Base-by-base conservation (phyloP, 2,888 invertebrate species). In the Coremacera marginata region DNA sequence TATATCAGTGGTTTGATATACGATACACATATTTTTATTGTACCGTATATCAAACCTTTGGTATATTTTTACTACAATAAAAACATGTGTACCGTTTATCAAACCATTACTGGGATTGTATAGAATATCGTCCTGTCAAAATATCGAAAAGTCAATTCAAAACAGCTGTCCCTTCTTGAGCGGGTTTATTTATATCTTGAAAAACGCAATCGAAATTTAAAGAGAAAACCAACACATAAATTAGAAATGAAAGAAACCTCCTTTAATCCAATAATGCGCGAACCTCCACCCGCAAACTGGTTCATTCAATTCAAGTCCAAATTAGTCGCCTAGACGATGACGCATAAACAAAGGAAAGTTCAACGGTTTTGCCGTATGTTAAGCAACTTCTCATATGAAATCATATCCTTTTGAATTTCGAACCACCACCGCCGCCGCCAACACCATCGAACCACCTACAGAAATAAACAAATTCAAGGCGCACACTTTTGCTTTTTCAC, bases 301-400 rank as follows among this genome's bases (percentile, higher is more conserved):
- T 60, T 60, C 60, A 60, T 25, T 60, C 9, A 55, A 4, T 8
- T 11, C 3, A 14, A 44, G 44, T 44, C 44, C 1, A 44, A 44
- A 22, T 19, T 0, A 60, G 27, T 51, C 68, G 51, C 68, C 51
- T 68, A 51, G 51, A 68, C 68, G 68, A 19, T 68, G 68, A 51
- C 44, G 49, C 27, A 34, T 31, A n/a, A 63, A 63, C 27, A 63
- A 63, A 62, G 8, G 68, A 49, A n/a, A 68, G 68, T 51, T 68
- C 51, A 68, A 68, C 68, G 63, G 63, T 63, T 63, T 63, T 63
- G n/a, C 63, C 63, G 63, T 63, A 25, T 63, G 63, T 63, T 63
- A 7, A 27, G 8, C n/a, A 34, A n/a, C 34, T 34, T 27, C 34
- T n/a, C n/a, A 22, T 2, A 22, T 22, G 22, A 55, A 9, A 19